phyloP scores from a whole-genome alignment of 2,888 invertebrate genomes.

The Eueremaeus valkanovi region DNA sequence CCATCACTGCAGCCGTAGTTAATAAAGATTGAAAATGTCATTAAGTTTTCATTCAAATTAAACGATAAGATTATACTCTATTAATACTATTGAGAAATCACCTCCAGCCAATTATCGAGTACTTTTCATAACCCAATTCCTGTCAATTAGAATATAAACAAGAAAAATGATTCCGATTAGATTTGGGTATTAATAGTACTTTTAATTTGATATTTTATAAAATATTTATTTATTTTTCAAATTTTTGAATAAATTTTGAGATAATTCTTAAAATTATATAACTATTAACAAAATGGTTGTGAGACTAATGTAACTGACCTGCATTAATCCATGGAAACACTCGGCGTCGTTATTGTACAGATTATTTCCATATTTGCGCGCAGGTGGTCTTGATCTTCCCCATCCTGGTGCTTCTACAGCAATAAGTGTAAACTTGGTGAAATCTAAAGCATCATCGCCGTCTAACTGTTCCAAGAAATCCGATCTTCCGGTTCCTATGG shows the following conservation, averaged over 20 bases:
- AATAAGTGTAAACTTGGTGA: slow-evolving; percentile 27
- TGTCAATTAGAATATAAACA: not conserved
- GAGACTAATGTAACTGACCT: not conserved
- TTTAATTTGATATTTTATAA: no score
- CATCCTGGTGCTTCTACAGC: slow-evolving; percentile 35
- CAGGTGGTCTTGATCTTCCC: slow-evolving; percentile 29
- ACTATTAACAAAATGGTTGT: not conserved
- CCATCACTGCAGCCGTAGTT: slow-evolving; percentile 55
- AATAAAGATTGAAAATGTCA: no score
- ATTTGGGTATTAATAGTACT: no score
- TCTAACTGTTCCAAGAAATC: not conserved
- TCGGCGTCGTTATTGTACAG: slow-evolving; percentile 15
- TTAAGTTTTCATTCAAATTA: no score
- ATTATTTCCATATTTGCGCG: not conserved
- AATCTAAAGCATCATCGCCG: not conserved
- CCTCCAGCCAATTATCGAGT: slow-evolving; percentile 50
- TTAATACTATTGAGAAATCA: no score
- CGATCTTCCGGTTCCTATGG: not conserved
- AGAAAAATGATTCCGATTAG: no score
- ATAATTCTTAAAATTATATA: no score
- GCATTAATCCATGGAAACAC: slow-evolving; percentile 31
- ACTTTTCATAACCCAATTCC: not conserved
- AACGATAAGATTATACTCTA: no score
- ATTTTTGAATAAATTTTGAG: not conserved
- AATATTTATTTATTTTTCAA: no score